phyloP scores from a whole-genome alignment of 2,113 vertebrate genomes.

The Craseonycteris thonglongyai region DNA sequence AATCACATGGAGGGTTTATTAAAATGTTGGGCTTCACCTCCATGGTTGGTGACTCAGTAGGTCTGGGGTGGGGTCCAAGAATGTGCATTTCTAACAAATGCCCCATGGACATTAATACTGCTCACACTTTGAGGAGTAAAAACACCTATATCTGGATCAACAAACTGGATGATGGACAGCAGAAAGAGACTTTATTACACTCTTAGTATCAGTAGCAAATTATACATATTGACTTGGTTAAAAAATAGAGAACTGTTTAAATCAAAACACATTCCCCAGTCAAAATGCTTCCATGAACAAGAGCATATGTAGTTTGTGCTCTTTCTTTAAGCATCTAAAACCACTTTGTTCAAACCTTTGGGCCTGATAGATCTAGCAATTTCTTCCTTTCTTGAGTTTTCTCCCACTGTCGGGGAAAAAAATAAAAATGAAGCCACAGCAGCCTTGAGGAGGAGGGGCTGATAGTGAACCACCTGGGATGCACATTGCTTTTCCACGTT shows the following conservation, averaged over 20 bases:
- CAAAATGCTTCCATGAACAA: not conserved
- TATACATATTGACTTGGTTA: not conserved
- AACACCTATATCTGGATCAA: not conserved
- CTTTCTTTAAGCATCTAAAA: not conserved
- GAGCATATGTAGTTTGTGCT: not conserved
- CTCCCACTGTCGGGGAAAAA: not conserved
- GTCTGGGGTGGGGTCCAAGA: not conserved
- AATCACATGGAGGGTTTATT: not conserved
- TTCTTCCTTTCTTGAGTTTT: conserved; percentile 20
- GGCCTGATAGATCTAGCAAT: not conserved
- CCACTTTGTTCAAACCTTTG: not conserved
- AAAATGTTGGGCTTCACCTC: not conserved
- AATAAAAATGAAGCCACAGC: not conserved
- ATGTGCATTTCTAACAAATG: not conserved
- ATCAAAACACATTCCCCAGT: not conserved
- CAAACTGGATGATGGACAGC: not conserved
- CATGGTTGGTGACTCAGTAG: not conserved
- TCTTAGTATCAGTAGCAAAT: not conserved
- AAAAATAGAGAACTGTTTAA: not conserved
- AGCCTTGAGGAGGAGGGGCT: not conserved
- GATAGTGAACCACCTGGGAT: not conserved
- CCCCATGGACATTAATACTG: not conserved
- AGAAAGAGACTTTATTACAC: not conserved
- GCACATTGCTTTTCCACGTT: not conserved
- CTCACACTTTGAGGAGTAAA: not conserved